Percentiles rank a stretch among this genome's conserved stretches.
Conservation (phyloP, 2,113 vertebrate genomes). For the Brachionichthys hirsutus region DNA sequence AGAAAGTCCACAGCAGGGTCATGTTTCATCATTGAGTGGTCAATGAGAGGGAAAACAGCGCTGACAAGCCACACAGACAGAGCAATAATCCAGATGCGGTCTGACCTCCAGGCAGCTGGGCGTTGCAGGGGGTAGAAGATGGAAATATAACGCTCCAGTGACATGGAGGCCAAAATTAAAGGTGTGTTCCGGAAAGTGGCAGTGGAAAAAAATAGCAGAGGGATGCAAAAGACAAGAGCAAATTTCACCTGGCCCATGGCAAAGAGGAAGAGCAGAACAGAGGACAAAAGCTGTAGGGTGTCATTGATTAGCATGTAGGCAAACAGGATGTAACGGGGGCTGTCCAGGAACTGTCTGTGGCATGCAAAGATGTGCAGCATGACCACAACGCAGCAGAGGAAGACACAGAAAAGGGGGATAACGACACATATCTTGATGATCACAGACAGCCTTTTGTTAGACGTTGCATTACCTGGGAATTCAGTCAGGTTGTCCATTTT, state of each 20-base stretch:
- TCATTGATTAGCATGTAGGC: constrained; percentile 79
- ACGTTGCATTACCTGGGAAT: constrained; percentile 48
- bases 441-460: constrained; percentile 47
- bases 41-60: constrained; percentile 34
- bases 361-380: constrained; percentile 75
- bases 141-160: constrained; percentile 78
- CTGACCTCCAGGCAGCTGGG: constrained; percentile 64
- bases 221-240: constrained; percentile 50
- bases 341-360: constrained; percentile 72
- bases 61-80: constrained; percentile 64
- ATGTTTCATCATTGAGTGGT: constrained; percentile 40
- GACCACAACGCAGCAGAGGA: constrained; percentile 68
- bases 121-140: constrained; percentile 72
- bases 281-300: constrained; percentile 68
- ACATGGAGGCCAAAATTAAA: constrained; percentile 76
- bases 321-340: constrained; percentile 77
- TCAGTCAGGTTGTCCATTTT: constrained; percentile 74
- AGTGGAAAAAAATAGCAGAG: constrained; percentile 66
- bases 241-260: constrained; percentile 58
- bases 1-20: constrained; percentile 17
- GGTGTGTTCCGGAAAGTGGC: constrained; percentile 73
- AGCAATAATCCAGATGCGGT: constrained; percentile 71
- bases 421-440: constrained; percentile 74
- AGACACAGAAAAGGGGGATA: constrained; percentile 68
- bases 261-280: constrained; percentile 74